These are phyloP conservation scores for Borostomias antarcticus DNA, from an alignment of 2,797 vertebrate species.

Conservation along the genomic window DNA sequence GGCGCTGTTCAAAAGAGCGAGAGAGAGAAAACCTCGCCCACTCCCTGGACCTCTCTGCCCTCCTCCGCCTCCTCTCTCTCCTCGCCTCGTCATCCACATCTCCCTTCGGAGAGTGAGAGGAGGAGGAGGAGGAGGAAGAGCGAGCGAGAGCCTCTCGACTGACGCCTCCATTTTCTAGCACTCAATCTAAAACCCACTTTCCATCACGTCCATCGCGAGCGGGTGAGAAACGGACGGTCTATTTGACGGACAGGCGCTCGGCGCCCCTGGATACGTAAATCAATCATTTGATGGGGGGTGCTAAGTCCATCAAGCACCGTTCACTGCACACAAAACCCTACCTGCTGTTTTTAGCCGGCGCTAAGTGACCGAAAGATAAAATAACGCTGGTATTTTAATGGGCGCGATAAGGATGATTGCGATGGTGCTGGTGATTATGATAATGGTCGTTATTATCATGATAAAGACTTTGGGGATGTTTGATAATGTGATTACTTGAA, in stretches of 20 bases:
- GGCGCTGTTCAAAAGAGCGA: neutral
- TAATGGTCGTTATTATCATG: neutral
- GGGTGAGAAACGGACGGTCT: neutral
- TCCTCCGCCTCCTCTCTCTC: neutral
- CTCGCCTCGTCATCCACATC: neutral
- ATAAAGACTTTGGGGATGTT: neutral
- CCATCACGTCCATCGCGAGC: neutral
- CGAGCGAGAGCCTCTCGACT: conserved; percentile 2
- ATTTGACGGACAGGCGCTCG: conserved; percentile 1
- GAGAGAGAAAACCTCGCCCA: conserved; percentile 7
- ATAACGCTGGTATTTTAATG: neutral
- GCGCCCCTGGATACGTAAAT: neutral
- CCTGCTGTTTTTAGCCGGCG: neutral
- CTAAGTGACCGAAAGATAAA: neutral
- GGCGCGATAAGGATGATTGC: neutral
- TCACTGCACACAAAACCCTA: neutral
- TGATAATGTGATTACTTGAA: too few species aligned
- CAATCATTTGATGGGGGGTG: conserved; percentile 1
- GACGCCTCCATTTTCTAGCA: neutral
- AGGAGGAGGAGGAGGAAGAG: conserved; percentile 13
- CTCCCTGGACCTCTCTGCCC: neutral
- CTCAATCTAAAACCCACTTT: neutral
- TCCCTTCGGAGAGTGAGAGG: neutral
- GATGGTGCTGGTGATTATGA: neutral
- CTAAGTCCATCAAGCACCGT: conserved; percentile 2